Evolutionary conservation across 2,113 vertebrate species (phyloP), one percentile per base, ranked within the genome.

Genomic region (Anarrhichthys ocellatus): DNA sequence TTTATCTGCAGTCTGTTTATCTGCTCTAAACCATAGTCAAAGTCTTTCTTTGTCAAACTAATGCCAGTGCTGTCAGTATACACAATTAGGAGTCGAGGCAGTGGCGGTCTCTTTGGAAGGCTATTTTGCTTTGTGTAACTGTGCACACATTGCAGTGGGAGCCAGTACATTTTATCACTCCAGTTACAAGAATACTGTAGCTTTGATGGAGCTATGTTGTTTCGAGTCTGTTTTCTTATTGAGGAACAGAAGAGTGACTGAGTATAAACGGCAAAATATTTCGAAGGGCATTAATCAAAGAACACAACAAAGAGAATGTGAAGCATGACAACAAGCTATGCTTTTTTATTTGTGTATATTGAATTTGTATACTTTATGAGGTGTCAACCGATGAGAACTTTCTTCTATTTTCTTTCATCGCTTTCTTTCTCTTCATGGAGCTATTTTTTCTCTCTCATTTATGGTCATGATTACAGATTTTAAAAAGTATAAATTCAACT

Each of bases 41-140:
- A 71, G 29, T 64, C 10, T 48, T 24, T 76, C 8, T 59, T 62
- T 13, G 24, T 63, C 36, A 48, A 79, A 66, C 6, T 10, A 50
- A 29, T n/a, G 67, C 63, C 65, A 71, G 56, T 13, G 58, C 22
- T 20, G 42, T 65, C 54, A 13, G 20, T 42, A 52, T 20, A 29
- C 38, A 68, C 24, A 85, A 36, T 52, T 68, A 78, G 27, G n/a
- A 48, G 38, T 76, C 44, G 24, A 61, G 27, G 18, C 27, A 32
- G 44, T 29, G 29, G 29, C 29, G 2, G 29, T 29, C 29, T 29
- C 29, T 29, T 29, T 14, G 34, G 11, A 6, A 18, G 0, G 1
- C 15, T 56, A n/a, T 61, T 34, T 44, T 40, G 11, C 10, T 44
- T 36, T 29, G 8, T 61, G 27, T 52, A 44, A 48, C 22, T 50